Evolutionary conservation across 1,140 invertebrate genomes (phyloP), one percentile per base, ranked within the genome.

Genomic region (Stegodyphus dumicola): DNA sequence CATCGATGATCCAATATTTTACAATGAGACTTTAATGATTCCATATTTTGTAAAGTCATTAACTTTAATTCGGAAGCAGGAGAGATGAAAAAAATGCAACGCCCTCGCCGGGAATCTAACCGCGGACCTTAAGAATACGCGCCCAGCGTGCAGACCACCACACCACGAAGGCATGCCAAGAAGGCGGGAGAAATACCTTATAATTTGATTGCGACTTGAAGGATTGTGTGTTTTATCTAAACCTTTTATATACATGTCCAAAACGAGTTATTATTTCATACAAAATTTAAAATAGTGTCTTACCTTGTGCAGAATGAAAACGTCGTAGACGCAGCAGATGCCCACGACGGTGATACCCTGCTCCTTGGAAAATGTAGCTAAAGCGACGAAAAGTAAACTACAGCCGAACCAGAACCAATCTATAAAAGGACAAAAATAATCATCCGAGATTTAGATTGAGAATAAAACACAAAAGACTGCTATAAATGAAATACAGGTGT

Each of bases 311-410:
- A 84, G 49, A n/a, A 85, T 56, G 13, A 88, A 75, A 84, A 98
- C 92, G 91, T 99, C 97, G 91, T 98, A 98, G 9, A 97, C 93
- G 85, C 95, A 95, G 91, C 97, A 98, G 33, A 99, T 94, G 66
- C 94, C 97, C 11, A 96, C 94, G 52, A 98, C 95, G 6, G 97
- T 99, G 89, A 99, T 98, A 87, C 98, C 98, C 91, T 99, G 97
- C 90, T 99, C 98, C 91, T 99, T 99, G 91, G 97, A 97, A 86
- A 97, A 92, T 95, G 97, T 97, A 18, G 96, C 95, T 49, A 94
- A 93, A 75, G 94, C 94, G 67, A 94, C 95, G 88, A 93, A 95
- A 77, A 93, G 90, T 90, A 95, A 94, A 86, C 94, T 94, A 64
- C 94, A 91, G 15, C 92, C 91, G 86, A 96, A 90, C 88, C 93